Percentiles rank a stretch among this genome's conserved stretches.
phyloP scores from a whole-genome alignment of 2,113 vertebrate genomes.

The Panthera uncia region DNA sequence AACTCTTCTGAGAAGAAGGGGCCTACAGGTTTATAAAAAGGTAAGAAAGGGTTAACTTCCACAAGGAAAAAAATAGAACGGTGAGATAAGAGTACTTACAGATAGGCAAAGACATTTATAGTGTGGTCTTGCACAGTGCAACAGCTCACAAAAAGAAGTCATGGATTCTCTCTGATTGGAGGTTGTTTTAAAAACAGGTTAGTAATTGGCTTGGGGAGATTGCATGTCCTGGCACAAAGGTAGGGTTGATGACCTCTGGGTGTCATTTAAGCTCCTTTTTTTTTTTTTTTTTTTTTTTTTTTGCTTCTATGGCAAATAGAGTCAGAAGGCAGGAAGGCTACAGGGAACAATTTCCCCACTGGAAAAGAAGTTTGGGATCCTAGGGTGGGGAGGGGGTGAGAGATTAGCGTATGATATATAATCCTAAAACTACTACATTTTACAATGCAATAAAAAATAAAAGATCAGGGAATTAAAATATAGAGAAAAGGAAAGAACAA shows the following conservation, averaged over 20 bases:
- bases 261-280: not conserved
- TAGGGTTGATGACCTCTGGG: constrained; percentile 1
- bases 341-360: not conserved
- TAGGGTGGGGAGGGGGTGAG: too few species aligned
- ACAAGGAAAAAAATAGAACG: not conserved
- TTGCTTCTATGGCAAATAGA: not conserved
- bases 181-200: constrained; percentile 30
- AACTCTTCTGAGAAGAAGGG: not conserved
- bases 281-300: not conserved
- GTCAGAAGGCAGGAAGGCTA: not conserved
- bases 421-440: not conserved
- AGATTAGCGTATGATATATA: not conserved
- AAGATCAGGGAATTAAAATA: not conserved
- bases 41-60: not conserved
- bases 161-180: constrained; percentile 46
- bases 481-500: not conserved
- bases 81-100: not conserved
- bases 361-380: not conserved
- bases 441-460: not conserved
- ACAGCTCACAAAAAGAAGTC: not conserved
- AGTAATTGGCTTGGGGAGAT: constrained; percentile 48
- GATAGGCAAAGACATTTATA: not conserved
- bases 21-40: not conserved
- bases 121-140: not conserved
- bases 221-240: constrained; percentile 17